phyloP scores from a whole-genome alignment of 2,888 invertebrate genomes.

The Drosophila fulvimacula region DNA sequence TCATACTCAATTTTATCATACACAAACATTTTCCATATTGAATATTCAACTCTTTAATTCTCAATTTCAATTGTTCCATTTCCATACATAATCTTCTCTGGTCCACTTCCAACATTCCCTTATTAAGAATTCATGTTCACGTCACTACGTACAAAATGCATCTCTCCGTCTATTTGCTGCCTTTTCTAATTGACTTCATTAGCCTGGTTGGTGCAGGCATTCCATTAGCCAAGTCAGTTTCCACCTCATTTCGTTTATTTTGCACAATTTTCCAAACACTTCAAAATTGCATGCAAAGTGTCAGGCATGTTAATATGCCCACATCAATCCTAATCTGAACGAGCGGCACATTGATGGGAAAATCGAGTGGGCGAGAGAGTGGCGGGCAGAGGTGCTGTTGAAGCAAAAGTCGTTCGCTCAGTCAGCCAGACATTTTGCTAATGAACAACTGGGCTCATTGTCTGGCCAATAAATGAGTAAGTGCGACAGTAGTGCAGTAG shows the following conservation, averaged over 20 bases:
- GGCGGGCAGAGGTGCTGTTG: background rate
- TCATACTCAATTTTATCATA: background rate
- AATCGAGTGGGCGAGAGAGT: background rate
- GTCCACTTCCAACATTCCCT: background rate
- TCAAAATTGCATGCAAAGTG: conserved; percentile 37
- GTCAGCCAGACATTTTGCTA: conserved; percentile 46
- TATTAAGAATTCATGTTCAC: background rate
- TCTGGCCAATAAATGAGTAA: conserved; percentile 63
- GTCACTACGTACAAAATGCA: conserved; percentile 2
- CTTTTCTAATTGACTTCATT: conserved; percentile 31
- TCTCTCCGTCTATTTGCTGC: conserved; percentile 3
- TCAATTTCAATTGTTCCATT: background rate
- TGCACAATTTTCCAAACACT: conserved; percentile 28
- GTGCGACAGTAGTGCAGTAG: conserved; percentile 24
- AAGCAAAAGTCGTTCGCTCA: conserved; percentile 14
- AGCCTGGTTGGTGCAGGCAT: conserved; percentile 9
- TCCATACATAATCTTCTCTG: background rate
- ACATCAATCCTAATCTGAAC: conserved; percentile 69
- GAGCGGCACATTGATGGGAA: conserved; percentile 23
- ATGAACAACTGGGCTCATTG: conserved; percentile 51
- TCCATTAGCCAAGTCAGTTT: conserved; percentile 5
- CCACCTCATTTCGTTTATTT: conserved; percentile 19
- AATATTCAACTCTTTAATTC: background rate
- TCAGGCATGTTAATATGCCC: conserved; percentile 57
- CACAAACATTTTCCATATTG: too few relatives aligned